Evolutionary conservation across 2,888 invertebrate genomes (phyloP).

Genomic region (Kuschelorhynchus macadamiae): DNA sequence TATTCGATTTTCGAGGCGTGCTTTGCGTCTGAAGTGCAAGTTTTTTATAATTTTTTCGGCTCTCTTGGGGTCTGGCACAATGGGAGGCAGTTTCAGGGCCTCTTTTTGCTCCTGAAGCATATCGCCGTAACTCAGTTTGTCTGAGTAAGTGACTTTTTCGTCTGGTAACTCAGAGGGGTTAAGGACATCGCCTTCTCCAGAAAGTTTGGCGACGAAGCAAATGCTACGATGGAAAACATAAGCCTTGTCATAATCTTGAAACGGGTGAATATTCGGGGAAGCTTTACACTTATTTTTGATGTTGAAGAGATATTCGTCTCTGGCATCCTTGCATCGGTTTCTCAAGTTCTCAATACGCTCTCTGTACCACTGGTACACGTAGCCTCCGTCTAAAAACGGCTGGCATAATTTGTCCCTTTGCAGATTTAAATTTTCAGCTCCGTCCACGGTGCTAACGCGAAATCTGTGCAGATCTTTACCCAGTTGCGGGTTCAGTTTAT

Average conservation of each 20-base stretch:
- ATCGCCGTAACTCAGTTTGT: slow-evolving; percentile 55
- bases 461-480: slow-evolving; percentile 59
- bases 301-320: slow-evolving; percentile 58
- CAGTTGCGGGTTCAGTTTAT: slow-evolving; percentile 52
- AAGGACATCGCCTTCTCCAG: background rate
- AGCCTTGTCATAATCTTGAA: slow-evolving; percentile 18
- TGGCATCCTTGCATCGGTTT: slow-evolving; percentile 57
- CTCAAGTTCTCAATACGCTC: slow-evolving; percentile 69
- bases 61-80: slow-evolving; percentile 56
- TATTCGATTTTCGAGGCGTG: slow-evolving; percentile 63
- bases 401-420: slow-evolving; percentile 50
- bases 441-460: slow-evolving; percentile 7
- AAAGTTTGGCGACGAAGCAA: background rate
- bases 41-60: slow-evolving; percentile 70
- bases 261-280: background rate
- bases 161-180: background rate
- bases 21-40: slow-evolving; percentile 69
- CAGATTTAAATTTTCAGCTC: slow-evolving; percentile 14
- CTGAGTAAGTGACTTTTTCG: slow-evolving; percentile 17
- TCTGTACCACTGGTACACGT: slow-evolving; percentile 74
- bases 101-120: slow-evolving; percentile 56
- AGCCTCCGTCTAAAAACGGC: slow-evolving; percentile 69
- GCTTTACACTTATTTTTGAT: slow-evolving; percentile 18
- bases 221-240: slow-evolving; percentile 35
- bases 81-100: slow-evolving; percentile 51